These are phyloP conservation scores for Syrmaticus mikado DNA, from an alignment of 2,113 vertebrate species.

Conservation along the genomic window DNA sequence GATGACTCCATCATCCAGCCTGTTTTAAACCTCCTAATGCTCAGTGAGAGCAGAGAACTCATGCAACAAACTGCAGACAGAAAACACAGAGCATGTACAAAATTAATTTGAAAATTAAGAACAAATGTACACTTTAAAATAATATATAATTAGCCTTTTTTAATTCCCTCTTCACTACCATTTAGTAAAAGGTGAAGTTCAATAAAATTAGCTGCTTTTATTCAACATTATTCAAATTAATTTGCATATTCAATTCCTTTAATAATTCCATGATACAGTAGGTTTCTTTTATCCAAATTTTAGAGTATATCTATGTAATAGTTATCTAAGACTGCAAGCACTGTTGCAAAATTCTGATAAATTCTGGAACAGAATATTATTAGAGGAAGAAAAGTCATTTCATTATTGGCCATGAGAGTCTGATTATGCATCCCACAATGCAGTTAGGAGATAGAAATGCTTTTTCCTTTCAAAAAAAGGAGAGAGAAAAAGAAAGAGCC, in stretches of 20 bases:
- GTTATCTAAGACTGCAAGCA: constrained; percentile 11
- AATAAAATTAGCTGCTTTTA: constrained; percentile 53
- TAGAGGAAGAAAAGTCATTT: constrained; percentile 29
- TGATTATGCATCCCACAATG: constrained; percentile 57
- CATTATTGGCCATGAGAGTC: constrained; percentile 21
- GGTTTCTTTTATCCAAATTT: constrained; percentile 58
- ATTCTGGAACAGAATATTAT: constrained; percentile 21
- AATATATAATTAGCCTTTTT: constrained; percentile 59
- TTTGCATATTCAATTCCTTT: constrained; percentile 53
- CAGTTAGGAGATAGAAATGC: constrained; percentile 23
- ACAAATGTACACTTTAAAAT: constrained; percentile 57
- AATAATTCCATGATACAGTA: constrained; percentile 21
- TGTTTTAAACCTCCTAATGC: neutral
- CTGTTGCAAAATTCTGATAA: constrained; percentile 46
- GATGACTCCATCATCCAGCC: neutral
- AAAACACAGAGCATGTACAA: neutral
- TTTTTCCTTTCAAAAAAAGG: constrained; percentile 42
- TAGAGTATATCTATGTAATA: constrained; percentile 1
- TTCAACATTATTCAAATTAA: constrained; percentile 62
- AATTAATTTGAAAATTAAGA: constrained; percentile 58
- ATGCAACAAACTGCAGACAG: neutral
- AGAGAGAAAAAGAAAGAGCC: neutral
- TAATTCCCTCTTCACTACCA: constrained; percentile 54
- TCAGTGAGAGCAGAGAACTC: neutral
- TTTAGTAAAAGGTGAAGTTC: constrained; percentile 59